Conservation (phyloP, 2,113 vertebrate genomes). For the Abramis brama region DNA sequence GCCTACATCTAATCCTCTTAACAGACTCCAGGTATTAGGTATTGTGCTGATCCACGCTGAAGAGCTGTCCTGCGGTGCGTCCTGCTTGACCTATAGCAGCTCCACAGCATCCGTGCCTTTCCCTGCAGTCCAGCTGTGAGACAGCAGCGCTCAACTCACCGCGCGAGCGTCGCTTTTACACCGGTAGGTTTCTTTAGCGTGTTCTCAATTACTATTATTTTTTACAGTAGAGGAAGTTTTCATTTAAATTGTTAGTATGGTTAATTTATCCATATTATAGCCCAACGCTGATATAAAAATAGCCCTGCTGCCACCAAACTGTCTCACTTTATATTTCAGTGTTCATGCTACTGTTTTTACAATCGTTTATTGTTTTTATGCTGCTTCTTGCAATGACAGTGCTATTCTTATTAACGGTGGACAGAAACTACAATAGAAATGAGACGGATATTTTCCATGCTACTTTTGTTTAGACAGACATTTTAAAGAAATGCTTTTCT, state of each 20-base stretch:
- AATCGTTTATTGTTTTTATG: background rate
- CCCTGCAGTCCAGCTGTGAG: constrained; percentile 54
- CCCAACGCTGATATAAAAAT: background rate
- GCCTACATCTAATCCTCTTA: constrained; percentile 87
- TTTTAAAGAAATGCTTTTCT: background rate
- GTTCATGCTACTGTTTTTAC: background rate
- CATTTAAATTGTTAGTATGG: background rate
- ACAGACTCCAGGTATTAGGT: constrained; percentile 83
- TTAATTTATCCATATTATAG: background rate
- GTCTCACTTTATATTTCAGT: background rate
- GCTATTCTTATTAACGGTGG: background rate
- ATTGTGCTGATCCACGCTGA: constrained; percentile 86
- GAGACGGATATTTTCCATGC: background rate
- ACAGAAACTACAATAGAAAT: background rate
- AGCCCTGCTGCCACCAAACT: background rate
- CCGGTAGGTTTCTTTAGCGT: constrained; percentile 35
- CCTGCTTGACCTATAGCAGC: constrained; percentile 80
- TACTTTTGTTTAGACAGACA: background rate
- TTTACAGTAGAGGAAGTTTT: background rate
- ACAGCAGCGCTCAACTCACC: constrained; percentile 32
- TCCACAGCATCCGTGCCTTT: constrained; percentile 53
- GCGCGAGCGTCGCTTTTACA: background rate
- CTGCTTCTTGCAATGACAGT: background rate
- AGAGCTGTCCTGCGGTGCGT: constrained; percentile 76
- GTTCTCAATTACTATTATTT: background rate